These are phyloP conservation scores for Hemitrygon akajei DNA, from an alignment of 2,797 vertebrate genomes.

Conservation along the genomic window DNA sequence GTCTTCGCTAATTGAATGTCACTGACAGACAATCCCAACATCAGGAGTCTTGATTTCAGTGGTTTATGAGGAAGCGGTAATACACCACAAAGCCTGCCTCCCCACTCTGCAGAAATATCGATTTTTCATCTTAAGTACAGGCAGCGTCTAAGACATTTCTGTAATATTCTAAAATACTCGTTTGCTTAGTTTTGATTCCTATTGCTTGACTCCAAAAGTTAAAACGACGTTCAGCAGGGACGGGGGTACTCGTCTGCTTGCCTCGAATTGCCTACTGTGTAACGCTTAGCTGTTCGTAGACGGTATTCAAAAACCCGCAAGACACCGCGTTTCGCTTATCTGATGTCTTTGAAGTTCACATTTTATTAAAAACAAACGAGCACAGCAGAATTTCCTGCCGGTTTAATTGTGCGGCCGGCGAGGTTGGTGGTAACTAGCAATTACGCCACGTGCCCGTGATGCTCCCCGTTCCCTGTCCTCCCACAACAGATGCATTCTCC, in stretches of 20 bases:
- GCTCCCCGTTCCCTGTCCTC: not conserved
- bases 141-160: too few relatives aligned
- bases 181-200: not conserved
- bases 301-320: too few relatives aligned
- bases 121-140: not conserved
- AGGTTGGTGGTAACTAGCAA: not conserved
- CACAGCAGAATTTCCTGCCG: not conserved
- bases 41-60: not conserved
- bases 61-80: not conserved
- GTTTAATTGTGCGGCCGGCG: not conserved
- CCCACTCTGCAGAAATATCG: not conserved
- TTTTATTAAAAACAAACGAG: too few relatives aligned
- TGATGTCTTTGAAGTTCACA: not conserved
- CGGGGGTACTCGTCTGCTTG: not conserved
- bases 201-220: not conserved
- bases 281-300: not conserved
- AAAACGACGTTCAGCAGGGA: not conserved
- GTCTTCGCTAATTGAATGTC: not conserved
- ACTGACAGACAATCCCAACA: not conserved
- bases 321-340: not conserved
- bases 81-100: too few relatives aligned
- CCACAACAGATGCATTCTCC: not conserved
- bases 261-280: not conserved
- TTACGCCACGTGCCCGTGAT: not conserved
- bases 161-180: not conserved